Evolutionary conservation across 2,113 vertebrate genomes (phyloP).

Genomic region (Centropristis striata): DNA sequence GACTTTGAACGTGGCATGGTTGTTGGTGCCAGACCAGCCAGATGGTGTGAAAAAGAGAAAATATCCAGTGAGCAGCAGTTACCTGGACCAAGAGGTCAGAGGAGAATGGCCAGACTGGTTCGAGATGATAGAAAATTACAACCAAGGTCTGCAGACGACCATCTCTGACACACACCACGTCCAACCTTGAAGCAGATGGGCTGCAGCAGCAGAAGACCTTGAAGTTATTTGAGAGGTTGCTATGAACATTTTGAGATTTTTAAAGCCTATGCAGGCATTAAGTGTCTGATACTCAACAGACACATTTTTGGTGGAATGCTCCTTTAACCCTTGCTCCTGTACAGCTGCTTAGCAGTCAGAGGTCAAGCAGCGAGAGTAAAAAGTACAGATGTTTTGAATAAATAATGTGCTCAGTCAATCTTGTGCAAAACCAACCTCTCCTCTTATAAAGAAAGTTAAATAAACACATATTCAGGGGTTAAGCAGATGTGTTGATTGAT

Average conservation of each 20-base stretch:
- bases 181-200: too few species aligned
- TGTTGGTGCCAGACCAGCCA: too few species aligned
- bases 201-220: too few species aligned
- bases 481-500: slow-evolving; percentile 1
- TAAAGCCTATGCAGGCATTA: background rate
- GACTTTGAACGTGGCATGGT: too few species aligned
- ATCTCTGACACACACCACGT: too few species aligned
- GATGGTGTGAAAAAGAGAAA: too few species aligned
- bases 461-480: background rate
- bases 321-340: background rate
- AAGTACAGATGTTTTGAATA: slow-evolving; percentile 31
- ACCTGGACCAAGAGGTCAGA: too few species aligned
- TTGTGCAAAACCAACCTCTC: background rate
- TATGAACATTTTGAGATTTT: background rate
- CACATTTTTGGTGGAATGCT: background rate
- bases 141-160: too few species aligned
- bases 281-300: slow-evolving; percentile 7
- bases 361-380: slow-evolving; percentile 1
- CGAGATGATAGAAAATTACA: too few species aligned
- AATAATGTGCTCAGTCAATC: slow-evolving; percentile 8
- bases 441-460: slow-evolving; percentile 13
- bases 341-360: slow-evolving; percentile 17
- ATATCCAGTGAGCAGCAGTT: too few species aligned
- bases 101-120: too few species aligned
- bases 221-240: background rate